A percentile compares a stretch with the other conserved stretches of the same genome.
Evolutionary conservation across 2,888 invertebrate species (phyloP).

Genomic region (Harmothoe impar): DNA sequence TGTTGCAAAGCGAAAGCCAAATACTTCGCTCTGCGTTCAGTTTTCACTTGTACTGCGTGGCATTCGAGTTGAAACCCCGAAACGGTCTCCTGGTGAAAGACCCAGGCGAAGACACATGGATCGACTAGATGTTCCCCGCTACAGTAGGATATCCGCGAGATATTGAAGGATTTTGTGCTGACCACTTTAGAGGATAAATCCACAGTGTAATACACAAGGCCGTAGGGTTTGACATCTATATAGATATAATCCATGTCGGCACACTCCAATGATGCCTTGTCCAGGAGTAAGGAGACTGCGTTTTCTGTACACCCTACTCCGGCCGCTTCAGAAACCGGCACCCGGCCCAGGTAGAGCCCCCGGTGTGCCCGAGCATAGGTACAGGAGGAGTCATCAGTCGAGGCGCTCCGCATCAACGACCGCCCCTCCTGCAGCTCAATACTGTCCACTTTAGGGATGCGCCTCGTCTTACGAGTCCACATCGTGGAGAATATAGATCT

Average conservation of each 20-base stretch:
- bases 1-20: conserved; percentile 50
- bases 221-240: conserved; percentile 30
- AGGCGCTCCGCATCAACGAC: not conserved
- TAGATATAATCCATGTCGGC: conserved; percentile 53
- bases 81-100: conserved; percentile 58
- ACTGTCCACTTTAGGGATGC: not conserved
- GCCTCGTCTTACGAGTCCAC: conserved; percentile 3
- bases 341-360: conserved; percentile 51
- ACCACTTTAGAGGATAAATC: conserved; percentile 48
- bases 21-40: not conserved
- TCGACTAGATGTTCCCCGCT: conserved; percentile 56
- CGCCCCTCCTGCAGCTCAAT: conserved; percentile 53
- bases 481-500: conserved; percentile 46
- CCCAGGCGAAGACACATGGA: conserved; percentile 62
- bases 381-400: not conserved
- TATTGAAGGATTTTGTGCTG: conserved; percentile 41
- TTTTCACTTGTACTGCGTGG: conserved; percentile 47
- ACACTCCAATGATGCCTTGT: conserved; percentile 32
- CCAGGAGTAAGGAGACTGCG: conserved; percentile 58
- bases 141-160: conserved; percentile 62
- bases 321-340: not conserved
- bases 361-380: conserved; percentile 32
- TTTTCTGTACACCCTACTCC: conserved; percentile 52
- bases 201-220: conserved; percentile 53
- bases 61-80: conserved; percentile 56